phyloP scores from a whole-genome alignment of 1,140 invertebrate species.

The Aricia agestis region DNA sequence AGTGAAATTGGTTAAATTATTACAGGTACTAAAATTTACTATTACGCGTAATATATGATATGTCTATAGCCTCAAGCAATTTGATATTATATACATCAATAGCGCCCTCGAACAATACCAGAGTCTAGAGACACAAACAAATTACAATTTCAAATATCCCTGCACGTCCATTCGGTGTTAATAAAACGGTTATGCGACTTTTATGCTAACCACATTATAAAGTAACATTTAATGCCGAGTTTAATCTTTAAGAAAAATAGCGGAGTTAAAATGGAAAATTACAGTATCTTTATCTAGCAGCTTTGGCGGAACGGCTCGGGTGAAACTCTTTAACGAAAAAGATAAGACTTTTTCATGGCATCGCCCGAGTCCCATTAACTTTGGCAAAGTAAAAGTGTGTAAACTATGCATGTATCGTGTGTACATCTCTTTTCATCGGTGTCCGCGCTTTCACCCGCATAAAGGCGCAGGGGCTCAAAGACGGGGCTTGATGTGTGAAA shows the following conservation, averaged over 20 bases:
- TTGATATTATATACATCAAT: too few relatives aligned
- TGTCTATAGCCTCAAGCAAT: too few relatives aligned
- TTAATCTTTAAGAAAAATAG: constrained; percentile 11
- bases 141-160: background rate
- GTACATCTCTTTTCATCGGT: constrained; percentile 64
- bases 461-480: constrained; percentile 47
- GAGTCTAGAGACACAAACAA: too few relatives aligned
- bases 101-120: too few relatives aligned
- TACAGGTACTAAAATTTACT: too few relatives aligned
- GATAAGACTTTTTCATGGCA: constrained; percentile 53
- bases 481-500: constrained; percentile 14
- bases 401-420: constrained; percentile 70
- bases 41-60: too few relatives aligned
- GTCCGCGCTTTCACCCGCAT: constrained; percentile 33
- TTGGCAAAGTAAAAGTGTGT: constrained; percentile 56
- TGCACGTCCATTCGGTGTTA: background rate
- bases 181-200: background rate
- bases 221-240: background rate
- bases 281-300: background rate
- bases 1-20: background rate
- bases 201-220: background rate
- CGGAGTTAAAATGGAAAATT: constrained; percentile 10
- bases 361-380: constrained; percentile 61
- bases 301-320: constrained; percentile 25
- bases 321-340: constrained; percentile 35